Base-by-base conservation (phyloP, 1,140 invertebrate species). In the Drosophila azteca region DNA sequence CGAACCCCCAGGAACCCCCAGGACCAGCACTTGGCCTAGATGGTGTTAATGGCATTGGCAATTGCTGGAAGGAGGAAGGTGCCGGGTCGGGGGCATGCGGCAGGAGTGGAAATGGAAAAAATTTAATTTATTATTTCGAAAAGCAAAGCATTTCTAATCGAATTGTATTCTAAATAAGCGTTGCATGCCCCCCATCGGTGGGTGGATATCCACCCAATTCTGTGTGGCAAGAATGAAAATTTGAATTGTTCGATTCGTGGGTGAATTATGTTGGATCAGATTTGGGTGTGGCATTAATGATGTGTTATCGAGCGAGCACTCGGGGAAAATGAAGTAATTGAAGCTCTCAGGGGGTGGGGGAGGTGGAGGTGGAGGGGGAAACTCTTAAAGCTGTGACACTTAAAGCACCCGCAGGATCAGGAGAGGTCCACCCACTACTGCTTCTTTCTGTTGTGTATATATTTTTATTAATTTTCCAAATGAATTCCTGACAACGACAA, bases 381-480 rank as follows among this genome's bases (percentile, higher is more conserved):
- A 9, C 43, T 15, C 17, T 49, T 49, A 13, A 49, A 49, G 20
- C 46, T 9, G 20, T 49, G 22, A 49, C 53, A 49, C 48, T 72
- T 66, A 66, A 74, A 75, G 49, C 39, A 8, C 61, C 62, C 24
- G 55, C 68, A 49, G 20, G 5, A 49, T 49, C 71, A 55, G 43
- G 35, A 39, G 3, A 0, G 11, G 17, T 1, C 35, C 35, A 39
- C 35, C 66, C 24, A 7, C 24, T 44, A 35, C 24, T 26, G 39
- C 55, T 9, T 15, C 35, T 31, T 20, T 44, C 55, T 59, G 39
- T 35, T 61, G 45, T 57, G 49, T 62, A 62, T 82, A 75, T 83
- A 83, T 76, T 84, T 84, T 87, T 87, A 78, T 88, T 79, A 82
- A 90, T 90, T 90, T 90, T 90, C 85, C 81, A 90, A 90, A 90